Evolutionary conservation across 2,113 vertebrate genomes (phyloP), one percentile per base, ranked within the genome.

Genomic region (Myrmecophaga tridactyla): DNA sequence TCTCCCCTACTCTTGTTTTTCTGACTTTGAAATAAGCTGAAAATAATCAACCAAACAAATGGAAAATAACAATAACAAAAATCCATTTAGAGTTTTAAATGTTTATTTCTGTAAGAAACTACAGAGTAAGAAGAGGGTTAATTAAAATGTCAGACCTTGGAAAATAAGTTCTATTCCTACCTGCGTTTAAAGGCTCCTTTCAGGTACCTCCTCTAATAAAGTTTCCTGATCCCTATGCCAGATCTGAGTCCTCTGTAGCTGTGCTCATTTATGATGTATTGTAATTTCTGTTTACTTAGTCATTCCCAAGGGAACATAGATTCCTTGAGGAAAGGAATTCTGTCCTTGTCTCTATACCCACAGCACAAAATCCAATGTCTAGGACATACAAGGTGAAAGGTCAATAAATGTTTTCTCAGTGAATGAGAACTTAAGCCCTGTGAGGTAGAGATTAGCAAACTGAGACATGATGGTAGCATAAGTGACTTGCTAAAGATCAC

Each of bases 321-420:
- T 90, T 81, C 48, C 53, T 91, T 76, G 51, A 76, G 72, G 77
- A 76, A 34, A 31, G 46, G 41, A 21, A 18, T 65, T 86, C 18
- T 58, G 20, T 63, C 81, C 92, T 73, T 92, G 75, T 92, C 62
- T 95, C 62, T 65, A 21, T 88, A 73, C 72, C 23, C 41, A 13
- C 62, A 84, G 92, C 43, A 78, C 94, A 94, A 97, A 97, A 92
- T n/a, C 94, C 92, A 94, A 13, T 73, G 89, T 85, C 72, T 85
- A 39, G 48, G 73, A 86, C 86, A 51, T 53, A 90, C 78, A 75
- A 0, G 3, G 78, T 86, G 48, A 73, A 91, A 20, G 73, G 39
- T 63, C 90, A 91, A 69, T 92, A 94, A 94, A 87, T 86, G 25
- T 77, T 94, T 95, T 97, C 94, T 69, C 15, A 96, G 70, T 76